Base-by-base conservation (phyloP, 2,888 invertebrate species). In the Synanthedon myopaeformis region DNA sequence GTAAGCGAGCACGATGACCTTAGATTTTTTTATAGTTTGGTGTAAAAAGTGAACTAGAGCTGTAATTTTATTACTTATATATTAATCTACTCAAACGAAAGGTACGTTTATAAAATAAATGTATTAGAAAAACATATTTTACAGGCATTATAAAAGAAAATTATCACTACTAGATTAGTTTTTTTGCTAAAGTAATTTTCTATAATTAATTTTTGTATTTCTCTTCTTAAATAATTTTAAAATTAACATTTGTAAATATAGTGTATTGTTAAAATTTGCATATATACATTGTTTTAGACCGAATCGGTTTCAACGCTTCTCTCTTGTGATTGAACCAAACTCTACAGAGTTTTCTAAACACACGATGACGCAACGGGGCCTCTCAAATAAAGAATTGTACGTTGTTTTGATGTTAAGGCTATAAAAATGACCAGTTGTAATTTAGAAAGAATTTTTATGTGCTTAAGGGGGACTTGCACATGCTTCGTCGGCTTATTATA, bases 1-100 rank as follows among this genome's bases (percentile, higher is more conserved):
- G 82, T 79, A 71, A 74, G 82, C 79, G 71, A 70, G 86, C 81
- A 73, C 87, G 78, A 85, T 85, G 86, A 86, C 84, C 86, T 78
- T 82, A 78, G 74, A 79, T 81, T 75, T 35, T 35, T 79, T 80
- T 74, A 77, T 69, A 63, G 65, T 60, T 55, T 64, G 74, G 72
- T 56, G 42, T 61, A 74, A 75, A 54, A 28, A 55, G 55, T 41
- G 61, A 61, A 57, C 59, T 59, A 54, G 52, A 63, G 79, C 74
- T 69, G 48, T 13, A n/a, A 45, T 45, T n/a, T 45, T n/a, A 45
- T 45, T 45, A 45, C 45, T 45, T 45, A n/a, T 13, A 45, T 13
- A 12, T 8, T 45, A 45, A 45, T 45, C n/a, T 13, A 45, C 8
- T 13, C n/a, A 45, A 45, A 13, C 4, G 8, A 13, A 45, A 13